Evolutionary conservation across 92 coral and sea anemone genomes (phyloP).

Genomic region (Epizoanthus scotinus): DNA sequence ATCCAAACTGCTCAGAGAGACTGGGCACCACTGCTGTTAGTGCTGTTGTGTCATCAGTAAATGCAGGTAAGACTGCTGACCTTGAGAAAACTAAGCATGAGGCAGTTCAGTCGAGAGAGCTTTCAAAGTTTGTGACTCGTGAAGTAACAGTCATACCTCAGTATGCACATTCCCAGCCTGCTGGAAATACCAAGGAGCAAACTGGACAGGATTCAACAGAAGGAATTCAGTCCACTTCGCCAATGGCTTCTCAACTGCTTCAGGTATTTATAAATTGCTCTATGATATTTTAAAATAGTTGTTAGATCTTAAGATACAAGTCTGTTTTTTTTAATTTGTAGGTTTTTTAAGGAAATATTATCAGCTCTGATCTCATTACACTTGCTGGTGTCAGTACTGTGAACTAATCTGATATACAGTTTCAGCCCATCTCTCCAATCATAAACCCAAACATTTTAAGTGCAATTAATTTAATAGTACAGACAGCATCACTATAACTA

Average conservation of each 20-base stretch:
- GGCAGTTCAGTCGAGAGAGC: slow-evolving; percentile 31
- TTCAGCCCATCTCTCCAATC: no score
- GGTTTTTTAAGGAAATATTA: no score
- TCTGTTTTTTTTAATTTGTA: no score
- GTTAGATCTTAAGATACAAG: no score
- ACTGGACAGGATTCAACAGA: slow-evolving; percentile 22
- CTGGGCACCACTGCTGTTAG: background rate
- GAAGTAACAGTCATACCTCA: background rate
- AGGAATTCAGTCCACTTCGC: slow-evolving; percentile 68
- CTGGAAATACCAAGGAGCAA: slow-evolving; percentile 17
- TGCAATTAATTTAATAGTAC: no score
- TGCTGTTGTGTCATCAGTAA: background rate
- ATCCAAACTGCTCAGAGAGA: slow-evolving; percentile 31
- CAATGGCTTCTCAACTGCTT: slow-evolving; percentile 82
- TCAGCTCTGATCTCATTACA: no score
- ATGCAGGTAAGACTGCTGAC: background rate
- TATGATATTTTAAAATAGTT: no score
- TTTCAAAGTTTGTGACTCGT: background rate
- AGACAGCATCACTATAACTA: no score
- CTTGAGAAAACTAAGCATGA: slow-evolving; percentile 13
- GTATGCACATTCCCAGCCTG: background rate
- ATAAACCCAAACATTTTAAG: no score
- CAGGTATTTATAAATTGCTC: slow-evolving; percentile 35
- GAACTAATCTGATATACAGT: no score
- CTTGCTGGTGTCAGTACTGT: no score